A percentile compares a stretch with the other conserved stretches of the same genome.
phyloP scores from a whole-genome alignment of 1,140 invertebrate species.

The Eumeta japonica region DNA sequence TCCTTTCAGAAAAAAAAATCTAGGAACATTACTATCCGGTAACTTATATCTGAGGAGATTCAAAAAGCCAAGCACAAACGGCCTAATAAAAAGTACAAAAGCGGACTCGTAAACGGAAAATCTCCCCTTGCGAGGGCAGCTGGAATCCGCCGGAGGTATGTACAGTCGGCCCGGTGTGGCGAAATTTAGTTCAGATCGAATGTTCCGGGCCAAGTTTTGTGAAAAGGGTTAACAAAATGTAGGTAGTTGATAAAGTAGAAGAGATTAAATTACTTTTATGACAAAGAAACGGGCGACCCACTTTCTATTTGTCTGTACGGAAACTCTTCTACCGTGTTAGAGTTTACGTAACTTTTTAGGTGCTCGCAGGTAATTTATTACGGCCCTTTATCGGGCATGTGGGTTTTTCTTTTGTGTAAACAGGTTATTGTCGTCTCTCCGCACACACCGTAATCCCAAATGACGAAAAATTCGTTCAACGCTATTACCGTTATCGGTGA shows the following conservation, averaged over 20 bases:
- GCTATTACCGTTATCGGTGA: too few relatives aligned
- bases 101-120: conserved; percentile 40
- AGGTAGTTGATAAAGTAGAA: conserved; percentile 25
- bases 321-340: conserved; percentile 10
- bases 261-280: conserved; percentile 43
- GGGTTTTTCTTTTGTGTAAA: too few relatives aligned
- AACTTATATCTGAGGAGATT: too few relatives aligned
- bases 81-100: conserved; percentile 36
- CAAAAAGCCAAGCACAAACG: too few relatives aligned
- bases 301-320: conserved; percentile 9
- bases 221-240: conserved; percentile 41
- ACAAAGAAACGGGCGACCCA: conserved; percentile 20
- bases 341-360: conserved; percentile 12
- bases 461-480: too few relatives aligned
- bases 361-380: conserved; percentile 10
- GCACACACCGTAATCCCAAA: too few relatives aligned
- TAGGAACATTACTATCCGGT: too few relatives aligned
- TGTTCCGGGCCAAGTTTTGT: conserved; percentile 38
- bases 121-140: conserved; percentile 38
- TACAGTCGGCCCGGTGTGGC: conserved; percentile 36
- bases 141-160: too few relatives aligned
- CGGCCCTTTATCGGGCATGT: too few relatives aligned
- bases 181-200: conserved; percentile 51
- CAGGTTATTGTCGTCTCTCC: too few relatives aligned
- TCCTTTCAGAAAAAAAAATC: too few relatives aligned